A percentile compares a stretch with the other conserved stretches of the same genome.
Evolutionary conservation across 2,797 vertebrate species (phyloP).

Genomic region (Halcyon smyrnensis): DNA sequence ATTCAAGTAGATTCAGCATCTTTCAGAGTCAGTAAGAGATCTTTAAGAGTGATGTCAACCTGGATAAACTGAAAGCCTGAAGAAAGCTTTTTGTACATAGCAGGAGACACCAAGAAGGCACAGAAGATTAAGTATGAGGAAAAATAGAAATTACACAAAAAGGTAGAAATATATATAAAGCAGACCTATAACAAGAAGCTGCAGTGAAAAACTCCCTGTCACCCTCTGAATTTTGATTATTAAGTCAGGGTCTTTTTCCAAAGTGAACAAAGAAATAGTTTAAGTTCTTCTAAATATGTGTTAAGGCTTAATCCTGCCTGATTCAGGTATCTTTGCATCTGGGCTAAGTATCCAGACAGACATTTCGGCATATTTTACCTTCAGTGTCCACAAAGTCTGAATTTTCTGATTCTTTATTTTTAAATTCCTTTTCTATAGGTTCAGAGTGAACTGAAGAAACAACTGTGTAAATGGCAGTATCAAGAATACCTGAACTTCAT

Average conservation of each 20-base stretch:
- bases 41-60: background rate
- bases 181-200: background rate
- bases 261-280: background rate
- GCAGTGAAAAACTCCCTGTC: background rate
- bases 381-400: accelerated
- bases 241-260: background rate
- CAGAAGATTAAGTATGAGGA: background rate
- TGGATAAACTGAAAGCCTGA: background rate
- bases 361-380: background rate
- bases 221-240: background rate
- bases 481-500: constrained; percentile 80
- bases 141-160: background rate
- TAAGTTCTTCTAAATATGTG: background rate
- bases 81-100: background rate
- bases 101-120: background rate
- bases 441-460: constrained; percentile 85
- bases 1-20: background rate
- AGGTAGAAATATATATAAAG: background rate
- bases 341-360: background rate
- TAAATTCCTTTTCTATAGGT: constrained; percentile 74
- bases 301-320: background rate
- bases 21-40: background rate
- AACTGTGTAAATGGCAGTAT: constrained; percentile 81
- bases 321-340: background rate
- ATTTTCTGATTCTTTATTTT: background rate